A percentile compares a stretch with the other conserved stretches of the same genome.
These are phyloP conservation scores for Garrulus glandarius DNA, from an alignment of 2,797 vertebrate species.

Conservation along the genomic window DNA sequence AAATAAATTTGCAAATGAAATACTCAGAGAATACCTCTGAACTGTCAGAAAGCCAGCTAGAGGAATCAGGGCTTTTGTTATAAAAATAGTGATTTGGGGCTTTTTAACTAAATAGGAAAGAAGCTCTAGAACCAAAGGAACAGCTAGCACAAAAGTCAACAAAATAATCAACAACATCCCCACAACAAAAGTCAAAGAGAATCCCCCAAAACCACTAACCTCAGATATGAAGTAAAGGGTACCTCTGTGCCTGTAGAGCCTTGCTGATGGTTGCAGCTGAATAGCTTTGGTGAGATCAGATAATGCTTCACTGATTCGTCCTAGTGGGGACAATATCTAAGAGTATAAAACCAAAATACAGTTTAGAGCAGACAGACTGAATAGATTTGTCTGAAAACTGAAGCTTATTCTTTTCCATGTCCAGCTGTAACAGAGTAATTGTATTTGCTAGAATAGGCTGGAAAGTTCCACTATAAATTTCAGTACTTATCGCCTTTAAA, in stretches of 20 bases:
- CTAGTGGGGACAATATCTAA: constrained; percentile 93
- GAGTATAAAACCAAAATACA: neutral
- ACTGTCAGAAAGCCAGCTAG: neutral
- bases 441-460: neutral
- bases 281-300: constrained; percentile 94
- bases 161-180: neutral
- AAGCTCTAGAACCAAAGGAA: neutral
- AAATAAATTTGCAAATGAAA: neutral
- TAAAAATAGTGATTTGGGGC: neutral
- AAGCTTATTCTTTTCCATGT: neutral
- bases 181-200: neutral
- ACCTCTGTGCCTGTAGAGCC: constrained; percentile 91
- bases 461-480: neutral
- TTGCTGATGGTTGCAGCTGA: constrained; percentile 92
- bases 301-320: constrained; percentile 94
- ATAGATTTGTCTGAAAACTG: neutral
- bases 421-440: neutral
- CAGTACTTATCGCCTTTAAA: neutral
- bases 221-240: constrained; percentile 98
- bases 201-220: constrained; percentile 68
- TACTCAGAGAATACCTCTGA: neutral
- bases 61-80: neutral
- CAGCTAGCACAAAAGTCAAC: neutral
- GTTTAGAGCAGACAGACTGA: neutral
- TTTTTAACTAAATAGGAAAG: neutral